These are phyloP conservation scores for Lutjanus argentimaculatus DNA, from an alignment of 2,797 vertebrate genomes.

Conservation along the genomic window DNA sequence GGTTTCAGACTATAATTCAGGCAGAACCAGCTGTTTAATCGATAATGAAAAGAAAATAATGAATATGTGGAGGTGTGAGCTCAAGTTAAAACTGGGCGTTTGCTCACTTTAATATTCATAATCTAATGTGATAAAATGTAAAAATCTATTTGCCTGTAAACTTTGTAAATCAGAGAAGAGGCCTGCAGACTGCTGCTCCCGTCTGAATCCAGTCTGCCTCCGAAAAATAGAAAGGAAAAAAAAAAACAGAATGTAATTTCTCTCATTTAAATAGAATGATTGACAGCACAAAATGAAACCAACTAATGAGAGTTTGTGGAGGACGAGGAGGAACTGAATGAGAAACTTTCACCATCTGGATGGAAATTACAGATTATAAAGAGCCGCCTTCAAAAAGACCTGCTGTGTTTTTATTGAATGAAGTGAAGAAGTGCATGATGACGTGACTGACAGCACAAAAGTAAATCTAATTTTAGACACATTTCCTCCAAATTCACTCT, in stretches of 20 bases:
- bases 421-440: not conserved
- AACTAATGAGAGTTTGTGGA: conserved; percentile 12
- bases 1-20: too few relatives aligned
- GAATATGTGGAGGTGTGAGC: too few relatives aligned
- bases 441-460: not conserved
- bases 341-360: conserved; percentile 12
- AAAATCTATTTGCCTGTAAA: too few relatives aligned
- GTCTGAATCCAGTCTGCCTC: not conserved
- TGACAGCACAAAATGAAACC: conserved; percentile 12
- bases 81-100: too few relatives aligned
- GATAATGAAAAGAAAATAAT: too few relatives aligned
- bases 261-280: conserved; percentile 2
- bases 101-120: too few relatives aligned
- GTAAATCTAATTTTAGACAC: conserved; percentile 4
- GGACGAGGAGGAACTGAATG: not conserved
- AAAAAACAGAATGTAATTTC: not conserved
- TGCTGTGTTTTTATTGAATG: conserved; percentile 5
- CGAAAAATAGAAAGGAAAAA: not conserved
- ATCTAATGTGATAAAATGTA: too few relatives aligned
- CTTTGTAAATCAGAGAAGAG: too few relatives aligned
- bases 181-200: not conserved
- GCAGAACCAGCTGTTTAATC: too few relatives aligned
- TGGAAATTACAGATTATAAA: conserved; percentile 11
- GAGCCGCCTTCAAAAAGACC: not conserved
- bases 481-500: not conserved